Base-by-base conservation (phyloP, 2,888 invertebrate genomes). In the Cephus sareptanus region DNA sequence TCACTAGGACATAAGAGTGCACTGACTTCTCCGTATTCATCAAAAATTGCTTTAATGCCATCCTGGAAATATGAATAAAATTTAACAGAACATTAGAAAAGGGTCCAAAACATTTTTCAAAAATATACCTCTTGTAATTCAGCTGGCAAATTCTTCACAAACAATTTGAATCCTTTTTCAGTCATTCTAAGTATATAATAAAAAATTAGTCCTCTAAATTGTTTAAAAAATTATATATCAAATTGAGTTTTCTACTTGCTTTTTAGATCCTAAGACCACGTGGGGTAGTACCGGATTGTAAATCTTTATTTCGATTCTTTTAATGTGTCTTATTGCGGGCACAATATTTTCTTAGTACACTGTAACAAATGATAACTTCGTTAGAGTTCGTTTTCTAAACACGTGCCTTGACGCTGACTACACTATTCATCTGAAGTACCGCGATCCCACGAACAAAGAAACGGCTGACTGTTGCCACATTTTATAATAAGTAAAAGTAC, bases 121-220 rank as follows among this genome's bases (percentile, higher is more conserved):
- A 15, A 69, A 15, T 68, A 30, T 83, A 87, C 87, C 84, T 86
- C 77, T 6, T 85, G 83, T 34, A 90, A 79, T 75, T 89, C 89
- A 2, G 35, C 13, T 4, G 90, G 90, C 34, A 90, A 80, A 75
- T 88, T 84, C n/a, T 34, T 81, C 0, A 89, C 84, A 34, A 84
- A 86, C 13, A 90, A 77, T 1, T 78, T 85, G 56, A 77, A 87
- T 70, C 85, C 86, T 11, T 77, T 68, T 23, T 71, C 71, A n/a
- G 56, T 23, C 56, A 56, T 56, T 56, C 56, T 56, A 56, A 56
- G 23, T 56, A 23, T 23, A 23, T 56, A 56, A 23, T 23, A 9
- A 23, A 56, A 23, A 23, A 56, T 40, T 40, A 40, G 40, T 40
- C 40, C 6, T 40, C 40, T 23, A 40, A 37, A 37, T 37, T 37